These are phyloP conservation scores for Ptychadena robeensis DNA, from an alignment of 2,797 vertebrate genomes.

Conservation along the genomic window DNA sequence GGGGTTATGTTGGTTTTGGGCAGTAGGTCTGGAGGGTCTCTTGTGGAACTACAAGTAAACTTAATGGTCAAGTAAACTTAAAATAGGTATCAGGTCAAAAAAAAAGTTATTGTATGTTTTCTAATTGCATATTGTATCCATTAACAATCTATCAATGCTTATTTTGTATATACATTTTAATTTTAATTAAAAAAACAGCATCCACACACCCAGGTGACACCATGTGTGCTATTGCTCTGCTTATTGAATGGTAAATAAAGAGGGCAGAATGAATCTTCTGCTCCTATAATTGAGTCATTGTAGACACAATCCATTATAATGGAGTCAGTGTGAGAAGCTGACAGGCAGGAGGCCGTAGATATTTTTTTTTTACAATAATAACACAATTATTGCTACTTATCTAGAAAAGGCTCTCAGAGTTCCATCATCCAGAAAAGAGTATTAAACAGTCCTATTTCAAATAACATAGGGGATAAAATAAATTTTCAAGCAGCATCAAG, in stretches of 20 bases:
- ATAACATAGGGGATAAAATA: too few relatives aligned
- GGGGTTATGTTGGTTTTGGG: too few relatives aligned
- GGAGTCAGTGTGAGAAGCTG: not conserved
- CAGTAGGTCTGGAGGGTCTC: too few relatives aligned
- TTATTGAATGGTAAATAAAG: not conserved
- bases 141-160: not conserved
- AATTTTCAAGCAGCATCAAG: too few relatives aligned
- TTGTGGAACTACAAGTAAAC: too few relatives aligned
- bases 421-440: not conserved
- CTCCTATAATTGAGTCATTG: constrained; percentile 1
- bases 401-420: not conserved
- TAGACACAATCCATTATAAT: not conserved
- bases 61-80: too few relatives aligned
- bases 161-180: not conserved
- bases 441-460: too few relatives aligned
- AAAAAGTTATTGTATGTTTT: not conserved
- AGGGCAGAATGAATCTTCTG: not conserved
- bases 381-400: not conserved
- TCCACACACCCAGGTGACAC: not conserved
- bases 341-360: not conserved
- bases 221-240: not conserved
- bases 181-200: not conserved
- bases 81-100: too few relatives aligned
- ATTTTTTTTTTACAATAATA: constrained; percentile 20
- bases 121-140: not conserved